Evolutionary conservation across 2,888 invertebrate species (phyloP), one percentile per base, ranked within the genome.

Genomic region (Digitonthophagus gazella): DNA sequence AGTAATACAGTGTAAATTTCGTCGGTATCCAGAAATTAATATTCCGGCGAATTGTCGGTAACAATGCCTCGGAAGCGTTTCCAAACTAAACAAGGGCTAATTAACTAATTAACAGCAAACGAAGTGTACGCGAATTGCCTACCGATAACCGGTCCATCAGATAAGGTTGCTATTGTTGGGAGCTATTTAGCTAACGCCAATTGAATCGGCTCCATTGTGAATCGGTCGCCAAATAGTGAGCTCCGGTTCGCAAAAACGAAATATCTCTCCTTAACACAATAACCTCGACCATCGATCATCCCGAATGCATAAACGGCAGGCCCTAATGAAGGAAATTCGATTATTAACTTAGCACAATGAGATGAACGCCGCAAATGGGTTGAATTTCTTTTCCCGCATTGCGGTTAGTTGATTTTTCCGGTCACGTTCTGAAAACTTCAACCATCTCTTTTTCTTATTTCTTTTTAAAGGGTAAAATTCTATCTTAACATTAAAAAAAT

Each of bases 51-150:
- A 19, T 6, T 18, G 19, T 61, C 18, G 61, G 18, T 18, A n/a
- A 61, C 61, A 61, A 61, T 61, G 18, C 6, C 61, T 16, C 61
- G 19, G 61, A 61, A 61, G n/a, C 61, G 8, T 61, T 61, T 19
- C 61, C n/a, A 61, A 61, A 61, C 61, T 61, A 61, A 61, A 61
- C 61, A 61, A 61, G 61, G 61, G 19, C n/a, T 61, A 61, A 61
- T 61, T 61, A 61, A 61, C 61, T 61, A 61, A 61, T 61, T 61
- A 61, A 61, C 61, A 61, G 61, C 20, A 61, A 61, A 61, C 61
- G 61, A 61, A 61, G 61, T 61, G 61, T 61, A 61, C 61, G 61
- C 61, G 61, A 61, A 61, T 61, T 20, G 61, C 61, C 19, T 61
- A 61, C 61, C 20, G 61, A 61, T 61, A 61, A 61, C 61, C 61